Evolutionary conservation across 2,113 vertebrate species (phyloP).

Genomic region (Semicossyphus pulcher): DNA sequence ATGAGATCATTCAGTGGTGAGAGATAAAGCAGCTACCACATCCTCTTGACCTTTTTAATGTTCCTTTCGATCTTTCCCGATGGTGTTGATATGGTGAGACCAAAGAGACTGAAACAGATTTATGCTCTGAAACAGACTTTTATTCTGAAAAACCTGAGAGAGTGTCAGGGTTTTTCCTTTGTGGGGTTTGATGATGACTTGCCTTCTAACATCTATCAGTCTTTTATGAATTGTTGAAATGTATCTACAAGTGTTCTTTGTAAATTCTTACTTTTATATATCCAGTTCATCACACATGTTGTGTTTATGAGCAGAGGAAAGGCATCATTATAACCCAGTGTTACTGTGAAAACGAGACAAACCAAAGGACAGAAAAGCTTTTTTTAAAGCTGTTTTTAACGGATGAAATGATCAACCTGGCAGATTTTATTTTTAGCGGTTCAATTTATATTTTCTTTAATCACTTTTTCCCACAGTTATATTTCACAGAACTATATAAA

Average conservation of each 20-base stretch:
- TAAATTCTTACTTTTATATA: slow-evolving; percentile 23
- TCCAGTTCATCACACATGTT: background rate
- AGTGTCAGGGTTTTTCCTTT: too few relatives aligned
- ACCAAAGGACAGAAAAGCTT: slow-evolving; percentile 16
- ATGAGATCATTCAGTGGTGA: too few relatives aligned
- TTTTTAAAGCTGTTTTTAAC: too few relatives aligned
- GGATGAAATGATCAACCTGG: background rate
- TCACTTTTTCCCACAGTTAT: slow-evolving; percentile 12
- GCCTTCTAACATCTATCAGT: background rate
- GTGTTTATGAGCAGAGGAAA: slow-evolving; percentile 4
- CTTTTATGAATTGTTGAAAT: background rate
- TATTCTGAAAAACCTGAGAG: too few relatives aligned
- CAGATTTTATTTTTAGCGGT: background rate
- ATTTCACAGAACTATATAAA: slow-evolving; percentile 19
- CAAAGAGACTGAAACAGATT: too few relatives aligned
- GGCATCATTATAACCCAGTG: slow-evolving; percentile 12
- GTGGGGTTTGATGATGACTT: too few relatives aligned
- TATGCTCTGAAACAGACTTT: too few relatives aligned
- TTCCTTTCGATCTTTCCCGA: too few relatives aligned
- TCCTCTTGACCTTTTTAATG: too few relatives aligned
- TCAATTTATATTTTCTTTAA: background rate
- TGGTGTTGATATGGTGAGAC: too few relatives aligned
- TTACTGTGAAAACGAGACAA: slow-evolving; percentile 43
- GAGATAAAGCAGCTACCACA: too few relatives aligned
- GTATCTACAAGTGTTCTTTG: slow-evolving; percentile 12